These are phyloP conservation scores for Magallana ariakensis DNA, from an alignment of 1,140 invertebrate species.

Conservation along the genomic window DNA sequence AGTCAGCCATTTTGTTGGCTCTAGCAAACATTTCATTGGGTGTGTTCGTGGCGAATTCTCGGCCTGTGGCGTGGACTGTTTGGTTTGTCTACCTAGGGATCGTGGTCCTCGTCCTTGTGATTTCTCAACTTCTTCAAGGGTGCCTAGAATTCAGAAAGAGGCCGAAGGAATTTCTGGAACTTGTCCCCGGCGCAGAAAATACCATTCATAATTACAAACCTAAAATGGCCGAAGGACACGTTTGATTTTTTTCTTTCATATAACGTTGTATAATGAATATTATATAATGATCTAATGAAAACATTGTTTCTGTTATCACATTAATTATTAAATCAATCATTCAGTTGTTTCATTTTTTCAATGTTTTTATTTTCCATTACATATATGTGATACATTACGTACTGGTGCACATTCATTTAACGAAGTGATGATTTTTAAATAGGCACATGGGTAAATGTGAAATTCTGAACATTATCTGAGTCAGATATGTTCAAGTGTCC, in stretches of 20 bases:
- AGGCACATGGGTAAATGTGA: too few relatives aligned
- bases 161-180: neutral
- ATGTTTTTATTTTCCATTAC: neutral
- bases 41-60: conserved; percentile 57
- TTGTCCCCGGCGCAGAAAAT: neutral
- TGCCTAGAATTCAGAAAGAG: neutral
- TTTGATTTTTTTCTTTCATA: neutral
- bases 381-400: too few relatives aligned
- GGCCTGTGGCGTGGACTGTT: conserved; percentile 51
- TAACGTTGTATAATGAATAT: too few relatives aligned
- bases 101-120: conserved; percentile 44
- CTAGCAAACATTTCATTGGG: conserved; percentile 63
- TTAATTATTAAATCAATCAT: too few relatives aligned
- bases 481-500: conserved; percentile 2
- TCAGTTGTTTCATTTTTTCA: neutral
- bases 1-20: conserved; percentile 52
- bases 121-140: conserved; percentile 41
- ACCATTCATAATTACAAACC: neutral
- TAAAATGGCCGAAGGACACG: neutral
- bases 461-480: neutral
- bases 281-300: too few relatives aligned
- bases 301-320: too few relatives aligned
- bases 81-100: conserved; percentile 62
- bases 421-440: too few relatives aligned
- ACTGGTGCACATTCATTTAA: too few relatives aligned